Evolutionary conservation across 2,888 invertebrate species (phyloP).

Genomic region (Achlya flavicornis): DNA sequence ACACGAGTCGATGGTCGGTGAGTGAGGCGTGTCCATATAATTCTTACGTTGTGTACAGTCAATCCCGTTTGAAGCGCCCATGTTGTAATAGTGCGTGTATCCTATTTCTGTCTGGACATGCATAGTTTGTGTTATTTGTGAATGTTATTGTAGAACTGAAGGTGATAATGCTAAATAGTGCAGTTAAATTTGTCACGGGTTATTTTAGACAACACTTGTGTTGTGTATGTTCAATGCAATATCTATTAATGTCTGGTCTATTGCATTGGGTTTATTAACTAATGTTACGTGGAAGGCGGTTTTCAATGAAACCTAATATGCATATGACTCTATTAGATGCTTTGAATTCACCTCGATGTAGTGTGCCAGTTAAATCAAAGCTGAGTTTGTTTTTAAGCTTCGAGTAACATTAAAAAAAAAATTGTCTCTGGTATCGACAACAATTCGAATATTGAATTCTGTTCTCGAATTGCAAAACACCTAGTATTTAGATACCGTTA

Average conservation of each 20-base stretch:
- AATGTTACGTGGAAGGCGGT: constrained; percentile 20
- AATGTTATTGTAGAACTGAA: constrained; percentile 73
- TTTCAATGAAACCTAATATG: background rate
- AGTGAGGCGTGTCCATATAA: constrained; percentile 47
- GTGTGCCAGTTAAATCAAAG: too few species aligned
- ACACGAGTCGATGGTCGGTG: constrained; percentile 28
- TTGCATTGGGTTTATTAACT: constrained; percentile 21
- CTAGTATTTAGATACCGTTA: constrained; percentile 56
- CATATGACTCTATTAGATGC: background rate
- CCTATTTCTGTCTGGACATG: constrained; percentile 64
- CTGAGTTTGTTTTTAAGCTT: background rate
- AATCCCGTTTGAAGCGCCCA: constrained; percentile 56
- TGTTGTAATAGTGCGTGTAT: constrained; percentile 57
- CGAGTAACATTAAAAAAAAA: background rate
- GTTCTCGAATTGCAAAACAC: constrained; percentile 4
- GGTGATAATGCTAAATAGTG: constrained; percentile 72
- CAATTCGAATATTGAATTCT: constrained; percentile 12
- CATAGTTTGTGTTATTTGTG: constrained; percentile 68
- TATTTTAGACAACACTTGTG: constrained; percentile 68
- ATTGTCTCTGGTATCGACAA: background rate
- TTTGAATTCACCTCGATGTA: background rate
- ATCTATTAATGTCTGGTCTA: constrained; percentile 38
- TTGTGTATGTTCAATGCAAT: constrained; percentile 66
- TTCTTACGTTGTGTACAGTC: constrained; percentile 37
- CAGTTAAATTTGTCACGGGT: constrained; percentile 71